phyloP scores from a whole-genome alignment of 2,113 vertebrate species.

The Manacus vitellinus region DNA sequence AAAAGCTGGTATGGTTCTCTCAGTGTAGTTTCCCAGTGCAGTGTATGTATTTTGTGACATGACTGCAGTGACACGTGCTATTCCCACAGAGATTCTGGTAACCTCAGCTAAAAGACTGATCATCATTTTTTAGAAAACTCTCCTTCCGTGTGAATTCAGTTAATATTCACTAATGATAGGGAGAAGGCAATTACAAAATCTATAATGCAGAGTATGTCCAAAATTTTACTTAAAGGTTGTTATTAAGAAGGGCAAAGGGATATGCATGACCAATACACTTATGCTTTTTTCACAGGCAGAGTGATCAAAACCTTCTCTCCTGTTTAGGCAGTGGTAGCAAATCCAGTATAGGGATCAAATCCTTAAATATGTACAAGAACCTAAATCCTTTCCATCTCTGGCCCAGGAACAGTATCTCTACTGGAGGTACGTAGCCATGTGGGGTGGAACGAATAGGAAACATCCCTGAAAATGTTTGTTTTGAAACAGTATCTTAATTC shows the following conservation, averaged over 20 bases:
- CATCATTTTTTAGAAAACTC: constrained; percentile 40
- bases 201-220: not conserved
- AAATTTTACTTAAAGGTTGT: not conserved
- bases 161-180: constrained; percentile 50
- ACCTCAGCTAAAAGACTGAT: constrained; percentile 24
- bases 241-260: not conserved
- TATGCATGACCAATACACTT: not conserved
- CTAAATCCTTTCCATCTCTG: not conserved
- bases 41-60: not conserved
- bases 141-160: constrained; percentile 51
- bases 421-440: not conserved
- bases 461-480: not conserved
- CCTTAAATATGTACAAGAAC: not conserved
- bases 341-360: not conserved
- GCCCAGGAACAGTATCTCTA: not conserved
- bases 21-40: not conserved
- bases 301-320: not conserved
- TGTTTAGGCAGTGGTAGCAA: not conserved
- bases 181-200: constrained; percentile 36
- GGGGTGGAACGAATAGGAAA: not conserved
- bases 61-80: not conserved
- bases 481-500: not conserved
- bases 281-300: not conserved
- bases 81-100: not conserved
- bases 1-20: not conserved